Evolutionary conservation across 2,888 invertebrate genomes (phyloP).

Genomic region (Apamea monoglypha): DNA sequence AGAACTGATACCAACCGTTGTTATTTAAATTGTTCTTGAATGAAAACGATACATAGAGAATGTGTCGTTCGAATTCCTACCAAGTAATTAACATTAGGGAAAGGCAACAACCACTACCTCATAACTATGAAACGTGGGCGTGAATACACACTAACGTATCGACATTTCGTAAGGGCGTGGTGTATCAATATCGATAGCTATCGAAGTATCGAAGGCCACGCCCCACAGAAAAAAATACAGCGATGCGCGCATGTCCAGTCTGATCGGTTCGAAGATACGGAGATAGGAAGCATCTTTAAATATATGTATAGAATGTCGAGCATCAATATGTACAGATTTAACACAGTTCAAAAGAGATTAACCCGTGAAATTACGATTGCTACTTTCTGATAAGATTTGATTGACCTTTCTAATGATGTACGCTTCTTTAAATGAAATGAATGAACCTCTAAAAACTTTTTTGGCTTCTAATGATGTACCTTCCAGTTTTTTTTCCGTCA

Average conservation of each 20-base stretch:
- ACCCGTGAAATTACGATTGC: not conserved
- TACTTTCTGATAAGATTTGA: no score
- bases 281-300: constrained; percentile 4
- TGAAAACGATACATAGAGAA: not conserved
- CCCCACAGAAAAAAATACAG: constrained; percentile 75
- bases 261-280: constrained; percentile 55
- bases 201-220: constrained; percentile 75
- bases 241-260: constrained; percentile 77
- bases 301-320: not conserved
- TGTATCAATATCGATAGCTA: constrained; percentile 72
- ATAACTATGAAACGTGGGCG: constrained; percentile 23
- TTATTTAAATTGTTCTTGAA: not conserved
- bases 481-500: no score
- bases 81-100: not conserved
- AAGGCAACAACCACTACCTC: not conserved
- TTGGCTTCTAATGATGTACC: no score
- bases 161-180: constrained; percentile 71
- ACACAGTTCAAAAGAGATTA: not conserved
- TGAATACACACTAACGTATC: constrained; percentile 22
- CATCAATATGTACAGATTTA: not conserved
- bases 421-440: no score
- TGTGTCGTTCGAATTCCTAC: not conserved
- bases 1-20: not conserved
- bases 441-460: no score
- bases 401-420: no score